Base-by-base conservation (phyloP, 2,113 vertebrate genomes). In the Capra hircus region DNA sequence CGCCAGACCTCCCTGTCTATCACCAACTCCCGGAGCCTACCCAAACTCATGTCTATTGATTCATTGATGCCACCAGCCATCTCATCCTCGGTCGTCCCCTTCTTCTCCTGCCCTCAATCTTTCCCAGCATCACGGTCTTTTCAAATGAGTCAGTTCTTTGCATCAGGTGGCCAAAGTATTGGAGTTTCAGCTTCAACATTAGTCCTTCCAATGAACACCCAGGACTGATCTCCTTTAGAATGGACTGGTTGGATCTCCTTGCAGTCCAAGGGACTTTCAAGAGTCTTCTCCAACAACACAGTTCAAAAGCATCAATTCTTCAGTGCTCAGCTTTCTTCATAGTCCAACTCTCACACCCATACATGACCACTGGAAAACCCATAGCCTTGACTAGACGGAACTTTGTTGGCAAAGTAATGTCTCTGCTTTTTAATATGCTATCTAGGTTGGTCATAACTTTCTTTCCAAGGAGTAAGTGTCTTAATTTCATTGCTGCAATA, bases 101-200 rank as follows among this genome's bases (percentile, higher is more conserved):
- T 71, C n/a, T 71, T 10, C n/a, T 23, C 5, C 19, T 71, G n/a
- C 19, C 67, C 67, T 40, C n/a, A 40, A 40, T 40, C n/a, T 71
- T 71, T 71, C n/a, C 67, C 4, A 71, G 67, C n/a, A 71, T 71
- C 19, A 12, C 5, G 10, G 10, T 71, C 17, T 71, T 71, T 71
- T 23, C 67, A 36, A 23, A 40, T 23, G 67, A 71, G 19, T 71
- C 19, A 0, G 0, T n/a, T 3, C n/a, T 6, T 23, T 0, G 2
- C 67, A 71, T 71, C 19, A 71, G 67, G 67, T 12, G 19, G 67
- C n/a, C n/a, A 40, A 40, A 71, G 67, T 71, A 71, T 12, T 71
- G 19, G 19, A 23, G n/a, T 23, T 71, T 71, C n/a, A 71, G n/a
- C 9, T 71, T 36, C 64, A 71, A 11, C n/a, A 71, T 71, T n/a